Evolutionary conservation across 2,113 vertebrate genomes (phyloP), one percentile per base, ranked within the genome.

Genomic region (Hyperopisus bebe): DNA sequence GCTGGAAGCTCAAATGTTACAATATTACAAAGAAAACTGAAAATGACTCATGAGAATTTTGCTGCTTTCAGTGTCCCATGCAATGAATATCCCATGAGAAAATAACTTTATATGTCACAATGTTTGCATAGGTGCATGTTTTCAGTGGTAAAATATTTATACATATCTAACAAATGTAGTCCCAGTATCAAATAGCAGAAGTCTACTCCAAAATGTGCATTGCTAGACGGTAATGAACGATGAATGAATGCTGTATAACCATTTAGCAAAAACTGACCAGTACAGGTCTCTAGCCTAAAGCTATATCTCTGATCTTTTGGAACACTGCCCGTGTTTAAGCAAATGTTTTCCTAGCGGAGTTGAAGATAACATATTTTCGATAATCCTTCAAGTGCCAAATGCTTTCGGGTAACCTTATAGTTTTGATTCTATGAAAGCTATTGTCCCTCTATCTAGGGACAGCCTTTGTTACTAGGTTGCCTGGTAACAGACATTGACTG

Each of bases 11-110:
- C 17, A 82, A 44, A 82, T 82, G 42, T 82, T 51, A 51, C 50
- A 51, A 27, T 24, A 48, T 51, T 83, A n/a, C 19, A 53, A 42
- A 55, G 27, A 24, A 46, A 35, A 53, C n/a, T 84, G 2, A 77
- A 21, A 31, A 70, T 77, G 84, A 94, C 92, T 42, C 94, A 96
- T 95, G 92, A 97, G 93, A 46, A 93, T 91, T 91, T 95, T 92
- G 88, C 96, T 96, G 0, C 95, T 97, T 94, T 96, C 95, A 13
- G 96, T 85, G 91, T 96, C 96, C 95, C 96, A 96, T 10, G 90
- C 87, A 89, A 96, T 95, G 1, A 96, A 44, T 19, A 96, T 53
- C 92, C 97, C 97, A 92, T 90, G 91, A 91, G 88, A 62, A 55
- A 86, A 42, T 7, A 89, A 84, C 83, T 42, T 91, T 21, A 58